These are phyloP conservation scores for Pseudorhombus dupliciocellatus DNA, from an alignment of 2,113 vertebrate species.

Conservation along the genomic window DNA sequence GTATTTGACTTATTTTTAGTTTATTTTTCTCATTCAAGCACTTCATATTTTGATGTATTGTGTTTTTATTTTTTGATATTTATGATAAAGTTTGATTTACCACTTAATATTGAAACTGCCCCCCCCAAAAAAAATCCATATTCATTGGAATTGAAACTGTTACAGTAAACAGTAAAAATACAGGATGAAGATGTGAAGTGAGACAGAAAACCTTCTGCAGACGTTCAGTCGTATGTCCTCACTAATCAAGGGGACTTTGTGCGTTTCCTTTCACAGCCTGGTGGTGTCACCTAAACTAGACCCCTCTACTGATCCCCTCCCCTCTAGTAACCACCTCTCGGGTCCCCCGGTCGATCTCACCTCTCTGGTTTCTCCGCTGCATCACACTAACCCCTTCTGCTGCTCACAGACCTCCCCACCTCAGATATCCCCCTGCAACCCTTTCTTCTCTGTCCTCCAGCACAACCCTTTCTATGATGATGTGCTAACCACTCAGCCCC, in stretches of 20 bases:
- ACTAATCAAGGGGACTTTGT: conserved; percentile 89
- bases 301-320: conserved; percentile 82
- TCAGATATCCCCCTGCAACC: conserved; percentile 84
- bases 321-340: conserved; percentile 57
- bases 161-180: background rate
- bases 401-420: conserved; percentile 68
- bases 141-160: background rate
- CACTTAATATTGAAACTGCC: too few species aligned
- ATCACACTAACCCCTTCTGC: conserved; percentile 78
- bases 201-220: conserved; percentile 10
- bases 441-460: conserved; percentile 87
- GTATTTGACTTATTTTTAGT: too few species aligned
- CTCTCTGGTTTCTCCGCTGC: conserved; percentile 56
- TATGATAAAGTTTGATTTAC: too few species aligned
- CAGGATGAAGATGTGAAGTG: background rate
- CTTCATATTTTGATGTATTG: too few species aligned
- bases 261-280: conserved; percentile 94
- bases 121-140: too few species aligned
- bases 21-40: too few species aligned
- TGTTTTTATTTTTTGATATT: too few species aligned
- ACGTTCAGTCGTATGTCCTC: conserved; percentile 44
- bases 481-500: conserved; percentile 81
- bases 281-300: conserved; percentile 92
- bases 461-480: conserved; percentile 91
- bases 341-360: conserved; percentile 57